Evolutionary conservation across 2,113 vertebrate genomes (phyloP), one percentile per base, ranked within the genome.

Genomic region (Regulus satrapa): DNA sequence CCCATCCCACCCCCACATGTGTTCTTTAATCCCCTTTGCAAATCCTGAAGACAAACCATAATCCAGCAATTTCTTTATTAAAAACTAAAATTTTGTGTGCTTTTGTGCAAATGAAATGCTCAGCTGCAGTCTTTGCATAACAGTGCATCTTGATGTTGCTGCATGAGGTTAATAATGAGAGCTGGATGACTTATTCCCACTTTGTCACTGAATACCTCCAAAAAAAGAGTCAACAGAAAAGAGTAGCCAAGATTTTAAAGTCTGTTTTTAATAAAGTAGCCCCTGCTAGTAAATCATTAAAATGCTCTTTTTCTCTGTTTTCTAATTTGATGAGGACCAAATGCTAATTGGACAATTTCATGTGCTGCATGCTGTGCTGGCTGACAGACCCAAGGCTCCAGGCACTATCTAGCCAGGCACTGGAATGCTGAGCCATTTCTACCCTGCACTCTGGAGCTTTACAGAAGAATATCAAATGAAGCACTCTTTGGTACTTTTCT

Each of bases 1-100:
- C 12, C 9, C 14, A 23, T 5, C 16, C 45, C 25, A 41, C 11
- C 28, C 8, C 9, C 43, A 21, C 8, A 25, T 0, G 0, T 54
- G 5, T 51, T 91, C 49, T 3, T 2, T 67, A 66, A 63, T 63
- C 13, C 6, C 36, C 68, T 46, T 52, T 26, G 15, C 26, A 52
- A 17, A 12, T 51, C 16, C 21, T 52, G 18, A 51, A 82, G 32
- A 31, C 18, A 64, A 81, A 16, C 34, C 7, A 5, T 49, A 64
- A 58, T 54, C 18, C 67, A 71, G 20, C 0, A 0, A 54, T 64
- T 73, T 61, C 26, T 78, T 56, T 34, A 83, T 41, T 80, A 73
- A 92, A 90, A 58, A n/a, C 34, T 55, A 12, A 38, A 94, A 20
- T 12, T 61, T 23, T 32, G 1, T 4, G 1, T 52, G 43, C 24